A percentile compares a stretch with the other conserved stretches of the same genome.
These are phyloP conservation scores for Therioaphis trifolii DNA, from an alignment of 2,888 invertebrate species.

Conservation along the genomic window DNA sequence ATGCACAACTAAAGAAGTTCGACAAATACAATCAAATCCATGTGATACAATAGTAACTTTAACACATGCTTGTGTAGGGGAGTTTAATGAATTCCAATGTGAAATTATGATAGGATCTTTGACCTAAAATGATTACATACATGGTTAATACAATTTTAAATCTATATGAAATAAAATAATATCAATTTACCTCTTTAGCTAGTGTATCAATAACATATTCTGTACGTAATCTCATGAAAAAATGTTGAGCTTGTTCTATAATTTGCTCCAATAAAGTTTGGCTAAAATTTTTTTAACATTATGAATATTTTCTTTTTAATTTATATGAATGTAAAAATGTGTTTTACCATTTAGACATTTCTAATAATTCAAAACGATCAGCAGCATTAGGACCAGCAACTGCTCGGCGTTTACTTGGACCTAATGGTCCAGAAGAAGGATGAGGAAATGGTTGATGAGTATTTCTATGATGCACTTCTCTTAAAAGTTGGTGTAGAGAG, in stretches of 20 bases:
- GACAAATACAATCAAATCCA: constrained; percentile 84
- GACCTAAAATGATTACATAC: constrained; percentile 48
- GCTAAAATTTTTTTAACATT: constrained; percentile 68
- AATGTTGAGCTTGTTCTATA: constrained; percentile 95
- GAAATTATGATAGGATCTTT: constrained; percentile 95
- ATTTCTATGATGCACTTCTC: constrained; percentile 92
- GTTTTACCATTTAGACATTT: constrained; percentile 81
- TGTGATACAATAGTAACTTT: constrained; percentile 93
- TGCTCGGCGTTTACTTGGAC: constrained; percentile 90
- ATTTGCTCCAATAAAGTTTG: constrained; percentile 95
- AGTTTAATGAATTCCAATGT: constrained; percentile 95
- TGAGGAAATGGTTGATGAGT: constrained; percentile 95
- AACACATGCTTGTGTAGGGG: constrained; percentile 93
- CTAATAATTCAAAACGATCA: constrained; percentile 85
- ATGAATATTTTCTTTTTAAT: neutral
- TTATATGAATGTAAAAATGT: neutral
- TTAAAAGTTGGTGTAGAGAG: constrained; percentile 90
- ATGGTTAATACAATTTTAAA: neutral
- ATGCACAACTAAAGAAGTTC: constrained; percentile 90
- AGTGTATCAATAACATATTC: constrained; percentile 94
- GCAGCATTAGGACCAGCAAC: constrained; percentile 92
- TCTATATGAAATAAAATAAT: neutral
- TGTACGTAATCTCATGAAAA: constrained; percentile 89
- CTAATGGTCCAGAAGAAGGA: constrained; percentile 92
- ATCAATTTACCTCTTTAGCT: constrained; percentile 80